These are phyloP conservation scores for Salvelinus fontinalis DNA, from an alignment of 2,113 vertebrate species.

Conservation along the genomic window DNA sequence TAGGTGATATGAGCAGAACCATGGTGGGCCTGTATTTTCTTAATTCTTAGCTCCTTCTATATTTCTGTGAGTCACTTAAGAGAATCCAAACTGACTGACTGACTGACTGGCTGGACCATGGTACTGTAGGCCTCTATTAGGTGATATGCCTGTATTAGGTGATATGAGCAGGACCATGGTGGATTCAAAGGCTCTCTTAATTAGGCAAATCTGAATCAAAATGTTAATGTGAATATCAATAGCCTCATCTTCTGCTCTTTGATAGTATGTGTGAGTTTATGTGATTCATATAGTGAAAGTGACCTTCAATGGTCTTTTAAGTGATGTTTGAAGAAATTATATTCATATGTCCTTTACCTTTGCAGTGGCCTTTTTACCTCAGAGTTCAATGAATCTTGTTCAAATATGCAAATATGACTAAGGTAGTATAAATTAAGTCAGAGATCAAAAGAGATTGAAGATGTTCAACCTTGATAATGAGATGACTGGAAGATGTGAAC, in stretches of 20 bases:
- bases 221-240: constrained; percentile 30
- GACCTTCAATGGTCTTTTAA: not conserved
- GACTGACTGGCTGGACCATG: too few species aligned
- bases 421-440: constrained; percentile 13
- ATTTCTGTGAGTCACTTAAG: too few species aligned
- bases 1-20: too few species aligned
- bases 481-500: not conserved
- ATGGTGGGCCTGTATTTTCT: not conserved
- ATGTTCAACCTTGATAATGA: not conserved
- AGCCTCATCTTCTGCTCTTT: not conserved
- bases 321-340: not conserved
- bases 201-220: constrained; percentile 18
- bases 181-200: constrained; percentile 35
- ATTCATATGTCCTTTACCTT: constrained; percentile 21
- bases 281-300: not conserved
- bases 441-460: constrained; percentile 1
- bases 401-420: not conserved
- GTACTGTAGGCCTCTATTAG: too few species aligned
- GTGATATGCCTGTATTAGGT: too few species aligned
- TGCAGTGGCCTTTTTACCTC: constrained; percentile 26
- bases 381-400: constrained; percentile 13
- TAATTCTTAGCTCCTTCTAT: too few species aligned
- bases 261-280: constrained; percentile 15
- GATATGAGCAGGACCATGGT: not conserved
- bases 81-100: too few species aligned